Evolutionary conservation across 2,113 vertebrate genomes (phyloP).

Genomic region (Grammomys surdaster): DNA sequence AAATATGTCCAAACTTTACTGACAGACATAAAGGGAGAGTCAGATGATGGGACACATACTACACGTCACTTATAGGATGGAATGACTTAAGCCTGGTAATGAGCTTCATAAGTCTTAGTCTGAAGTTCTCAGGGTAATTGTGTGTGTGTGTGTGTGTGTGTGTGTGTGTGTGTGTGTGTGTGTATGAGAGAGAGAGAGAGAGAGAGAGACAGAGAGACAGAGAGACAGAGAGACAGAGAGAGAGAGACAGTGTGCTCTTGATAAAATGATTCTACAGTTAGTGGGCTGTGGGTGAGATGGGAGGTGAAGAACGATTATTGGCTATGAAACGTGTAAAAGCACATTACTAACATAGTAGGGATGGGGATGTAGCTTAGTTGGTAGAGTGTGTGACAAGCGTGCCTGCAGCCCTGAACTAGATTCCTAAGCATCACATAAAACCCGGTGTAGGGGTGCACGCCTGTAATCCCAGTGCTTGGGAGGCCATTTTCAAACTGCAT

Average conservation of each 20-base stretch:
- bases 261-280: not conserved
- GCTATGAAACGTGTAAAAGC: not conserved
- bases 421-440: not conserved
- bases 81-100: slow-evolving; percentile 13
- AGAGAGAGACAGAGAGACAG: no score
- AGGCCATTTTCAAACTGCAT: no score
- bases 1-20: not conserved
- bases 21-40: not conserved
- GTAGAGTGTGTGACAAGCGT: not conserved
- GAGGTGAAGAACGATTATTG: not conserved
- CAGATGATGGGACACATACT: not conserved
- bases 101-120: not conserved
- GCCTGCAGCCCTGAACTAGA: not conserved
- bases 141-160: not conserved
- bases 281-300: not conserved
- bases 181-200: no score
- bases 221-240: no score
- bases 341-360: not conserved
- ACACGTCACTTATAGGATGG: not conserved
- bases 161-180: not conserved
- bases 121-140: not conserved
- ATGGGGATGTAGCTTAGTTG: not conserved
- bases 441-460: no score
- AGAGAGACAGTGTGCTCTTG: not conserved
- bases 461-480: not conserved